Evolutionary conservation across 2,113 vertebrate genomes (phyloP).

Genomic region (Pelmatolapia mariae): DNA sequence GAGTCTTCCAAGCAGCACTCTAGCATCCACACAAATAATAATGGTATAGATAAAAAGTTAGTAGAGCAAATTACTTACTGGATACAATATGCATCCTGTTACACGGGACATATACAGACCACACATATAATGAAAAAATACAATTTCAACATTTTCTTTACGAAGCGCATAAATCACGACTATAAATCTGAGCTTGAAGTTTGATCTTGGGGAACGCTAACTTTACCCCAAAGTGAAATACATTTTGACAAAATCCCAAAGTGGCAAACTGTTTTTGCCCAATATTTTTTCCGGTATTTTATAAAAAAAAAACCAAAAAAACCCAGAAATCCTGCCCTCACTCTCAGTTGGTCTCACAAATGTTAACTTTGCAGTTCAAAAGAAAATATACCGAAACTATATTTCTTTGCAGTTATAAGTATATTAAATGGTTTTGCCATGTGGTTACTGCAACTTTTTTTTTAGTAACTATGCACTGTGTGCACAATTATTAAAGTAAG

Average conservation of each 20-base stretch:
- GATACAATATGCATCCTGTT: not conserved
- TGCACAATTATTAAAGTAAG: not conserved
- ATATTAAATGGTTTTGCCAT: not conserved
- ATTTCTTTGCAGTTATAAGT: not conserved
- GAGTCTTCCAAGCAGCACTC: not conserved
- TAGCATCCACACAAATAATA: not conserved
- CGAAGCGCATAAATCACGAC: not conserved
- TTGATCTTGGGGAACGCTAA: not conserved
- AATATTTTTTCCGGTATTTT: not conserved
- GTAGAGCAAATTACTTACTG: not conserved
- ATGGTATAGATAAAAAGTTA: not conserved
- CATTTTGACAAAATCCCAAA: not conserved
- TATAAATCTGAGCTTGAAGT: not conserved
- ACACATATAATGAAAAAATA: not conserved
- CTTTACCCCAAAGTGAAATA: not conserved
- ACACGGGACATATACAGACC: not conserved
- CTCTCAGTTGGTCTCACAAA: not conserved
- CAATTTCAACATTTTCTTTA: not conserved
- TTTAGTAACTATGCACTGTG: not conserved
- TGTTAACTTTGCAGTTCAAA: not conserved
- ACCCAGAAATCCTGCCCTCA: not conserved
- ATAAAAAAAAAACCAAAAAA: accelerated
- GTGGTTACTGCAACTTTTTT: not conserved
- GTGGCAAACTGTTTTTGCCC: not conserved
- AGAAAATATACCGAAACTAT: not conserved